Conservation (phyloP, 2,888 invertebrate species). For the Folsomia candida region DNA sequence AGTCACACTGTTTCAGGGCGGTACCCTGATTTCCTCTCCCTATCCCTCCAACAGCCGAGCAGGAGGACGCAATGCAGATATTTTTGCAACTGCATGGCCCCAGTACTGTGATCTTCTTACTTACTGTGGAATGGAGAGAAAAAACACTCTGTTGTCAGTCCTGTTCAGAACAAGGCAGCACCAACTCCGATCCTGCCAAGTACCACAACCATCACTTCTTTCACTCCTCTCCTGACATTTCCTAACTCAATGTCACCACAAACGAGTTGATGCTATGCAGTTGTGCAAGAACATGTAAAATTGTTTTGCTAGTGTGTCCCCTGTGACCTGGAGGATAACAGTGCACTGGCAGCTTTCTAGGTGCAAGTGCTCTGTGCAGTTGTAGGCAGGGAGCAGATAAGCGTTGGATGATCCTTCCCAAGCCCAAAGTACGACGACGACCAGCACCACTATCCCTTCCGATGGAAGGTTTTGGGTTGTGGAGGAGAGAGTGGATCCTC, state of each 20-base stretch:
- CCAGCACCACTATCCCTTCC: background rate
- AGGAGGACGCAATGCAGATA: constrained; percentile 27
- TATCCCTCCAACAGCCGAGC: background rate
- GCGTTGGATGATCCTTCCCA: background rate
- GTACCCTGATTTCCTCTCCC: background rate
- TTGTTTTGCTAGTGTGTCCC: no score
- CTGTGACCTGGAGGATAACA: background rate
- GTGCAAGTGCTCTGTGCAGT: background rate
- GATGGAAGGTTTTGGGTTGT: background rate
- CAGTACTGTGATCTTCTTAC: no score
- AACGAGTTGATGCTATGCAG: no score
- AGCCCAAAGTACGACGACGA: background rate
- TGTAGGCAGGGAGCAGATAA: background rate
- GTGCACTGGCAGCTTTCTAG: background rate
- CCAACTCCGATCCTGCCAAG: no score
- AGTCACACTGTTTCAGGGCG: no score
- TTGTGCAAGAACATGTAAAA: no score
- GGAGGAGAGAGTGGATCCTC: background rate
- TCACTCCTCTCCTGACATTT: no score
- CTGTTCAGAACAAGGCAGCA: no score
- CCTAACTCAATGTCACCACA: no score
- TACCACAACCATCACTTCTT: no score
- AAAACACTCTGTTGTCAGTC: no score
- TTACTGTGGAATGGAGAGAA: no score
- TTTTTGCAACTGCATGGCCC: constrained; percentile 18